Evolutionary conservation across 2,113 vertebrate genomes (phyloP).

Genomic region (Malurus alboscapulatus): DNA sequence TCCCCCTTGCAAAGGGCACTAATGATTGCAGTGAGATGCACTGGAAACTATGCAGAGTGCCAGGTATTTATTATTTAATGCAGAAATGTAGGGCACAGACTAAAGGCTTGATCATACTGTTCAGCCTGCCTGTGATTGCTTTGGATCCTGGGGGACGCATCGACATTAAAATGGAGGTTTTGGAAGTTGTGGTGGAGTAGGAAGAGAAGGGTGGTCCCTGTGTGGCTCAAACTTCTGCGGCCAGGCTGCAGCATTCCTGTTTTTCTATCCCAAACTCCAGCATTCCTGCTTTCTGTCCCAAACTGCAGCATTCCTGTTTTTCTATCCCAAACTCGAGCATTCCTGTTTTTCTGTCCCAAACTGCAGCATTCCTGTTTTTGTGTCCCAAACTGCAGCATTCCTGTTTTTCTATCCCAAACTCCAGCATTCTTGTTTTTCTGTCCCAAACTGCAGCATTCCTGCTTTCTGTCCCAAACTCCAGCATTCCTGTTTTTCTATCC

Average conservation of each 20-base stretch:
- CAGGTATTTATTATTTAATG: constrained; percentile 67
- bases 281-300: too few relatives aligned
- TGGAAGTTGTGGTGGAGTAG: not conserved
- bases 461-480: not conserved
- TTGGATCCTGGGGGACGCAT: constrained; percentile 11
- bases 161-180: not conserved
- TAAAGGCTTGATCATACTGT: not conserved
- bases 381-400: not conserved
- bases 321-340: not conserved
- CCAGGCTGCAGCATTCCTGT: not conserved
- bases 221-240: not conserved
- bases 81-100: constrained; percentile 53
- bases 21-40: constrained; percentile 28
- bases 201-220: not conserved
- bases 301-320: too few relatives aligned
- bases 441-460: not conserved
- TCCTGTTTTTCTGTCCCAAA: not conserved
- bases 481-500: not conserved
- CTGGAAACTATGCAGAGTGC: constrained; percentile 38
- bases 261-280: too few relatives aligned
- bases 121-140: constrained; percentile 34
- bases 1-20: constrained; percentile 24
- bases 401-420: not conserved
- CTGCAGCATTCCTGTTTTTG: not conserved
- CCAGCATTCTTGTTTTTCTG: not conserved